A percentile compares a stretch with the other conserved stretches of the same genome.
phyloP scores from a whole-genome alignment of 2,888 invertebrate species.

The Micoletzkya japonica region DNA sequence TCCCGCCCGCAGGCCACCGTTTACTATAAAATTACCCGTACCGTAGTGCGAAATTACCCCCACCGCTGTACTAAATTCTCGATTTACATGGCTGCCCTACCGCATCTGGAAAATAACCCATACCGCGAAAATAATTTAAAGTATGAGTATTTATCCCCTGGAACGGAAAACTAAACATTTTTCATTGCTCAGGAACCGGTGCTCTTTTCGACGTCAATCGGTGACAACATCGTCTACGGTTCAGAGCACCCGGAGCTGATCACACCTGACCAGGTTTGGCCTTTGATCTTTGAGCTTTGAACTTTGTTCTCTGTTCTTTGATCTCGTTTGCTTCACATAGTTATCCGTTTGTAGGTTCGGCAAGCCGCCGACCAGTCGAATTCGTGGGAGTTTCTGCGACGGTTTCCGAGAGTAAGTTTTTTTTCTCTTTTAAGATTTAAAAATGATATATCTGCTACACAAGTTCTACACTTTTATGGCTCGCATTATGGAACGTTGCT shows the following conservation, averaged over 20 bases:
- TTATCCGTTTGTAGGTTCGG: neutral
- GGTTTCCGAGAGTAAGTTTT: slow-evolving; percentile 66
- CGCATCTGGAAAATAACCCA: no score
- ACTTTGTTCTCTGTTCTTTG: neutral
- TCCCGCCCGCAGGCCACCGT: no score
- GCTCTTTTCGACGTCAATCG: slow-evolving; percentile 85
- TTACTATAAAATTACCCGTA: no score
- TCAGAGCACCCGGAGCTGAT: slow-evolving; percentile 68
- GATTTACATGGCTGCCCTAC: no score
- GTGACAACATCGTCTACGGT: slow-evolving; percentile 89
- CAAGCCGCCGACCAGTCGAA: slow-evolving; percentile 82
- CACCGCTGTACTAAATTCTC: no score
- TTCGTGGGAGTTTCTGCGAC: slow-evolving; percentile 78
- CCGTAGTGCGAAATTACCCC: no score
- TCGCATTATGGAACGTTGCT: neutral
- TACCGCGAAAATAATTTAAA: no score
- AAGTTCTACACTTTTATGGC: no score
- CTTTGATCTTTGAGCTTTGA: neutral
- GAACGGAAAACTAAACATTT: slow-evolving; percentile 63
- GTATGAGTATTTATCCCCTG: slow-evolving; percentile 41
- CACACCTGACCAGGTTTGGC: slow-evolving; percentile 66
- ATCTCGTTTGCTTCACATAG: neutral
- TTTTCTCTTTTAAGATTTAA: neutral
- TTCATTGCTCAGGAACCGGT: slow-evolving; percentile 76
- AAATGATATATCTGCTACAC: no score